Percentiles rank a stretch among this genome's conserved stretches.
Conservation (phyloP, 2,888 invertebrate species). For the Malthinus seriepunctatus region DNA sequence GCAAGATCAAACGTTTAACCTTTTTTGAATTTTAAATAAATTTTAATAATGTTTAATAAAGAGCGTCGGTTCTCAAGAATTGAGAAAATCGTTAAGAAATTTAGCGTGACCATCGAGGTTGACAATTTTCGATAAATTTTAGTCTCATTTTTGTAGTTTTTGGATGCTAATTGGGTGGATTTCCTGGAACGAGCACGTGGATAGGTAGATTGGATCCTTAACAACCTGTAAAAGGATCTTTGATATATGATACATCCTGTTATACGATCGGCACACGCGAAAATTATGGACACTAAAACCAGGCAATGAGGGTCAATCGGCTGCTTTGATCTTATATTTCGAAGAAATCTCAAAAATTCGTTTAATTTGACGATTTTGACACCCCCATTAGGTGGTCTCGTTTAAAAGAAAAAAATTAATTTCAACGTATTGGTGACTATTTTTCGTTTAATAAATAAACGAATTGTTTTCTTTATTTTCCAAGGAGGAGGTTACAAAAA, state of each 20-base stretch:
- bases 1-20: conserved; percentile 31
- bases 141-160: conserved; percentile 8
- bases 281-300: conserved; percentile 29
- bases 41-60: conserved; percentile 28
- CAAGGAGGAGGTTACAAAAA: no score
- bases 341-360: conserved; percentile 22
- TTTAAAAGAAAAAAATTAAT: neutral
- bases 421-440: neutral
- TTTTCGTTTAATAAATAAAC: no score
- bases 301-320: conserved; percentile 26
- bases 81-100: neutral
- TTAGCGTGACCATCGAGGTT: conserved; percentile 1
- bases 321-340: conserved; percentile 27
- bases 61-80: neutral
- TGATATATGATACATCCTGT: conserved; percentile 36
- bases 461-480: no score
- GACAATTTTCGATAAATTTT: conserved; percentile 12
- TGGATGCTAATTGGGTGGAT: conserved; percentile 20
- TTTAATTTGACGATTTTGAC: conserved; percentile 24
- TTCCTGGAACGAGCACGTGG: conserved; percentile 31
- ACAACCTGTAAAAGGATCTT: conserved; percentile 26
- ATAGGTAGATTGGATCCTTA: conserved; percentile 23
- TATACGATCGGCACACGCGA: conserved; percentile 29
- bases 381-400: conserved; percentile 17
- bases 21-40: conserved; percentile 28